Evolutionary conservation across 2,797 vertebrate genomes (phyloP).

Genomic region (Cyprinodon diabolis): DNA sequence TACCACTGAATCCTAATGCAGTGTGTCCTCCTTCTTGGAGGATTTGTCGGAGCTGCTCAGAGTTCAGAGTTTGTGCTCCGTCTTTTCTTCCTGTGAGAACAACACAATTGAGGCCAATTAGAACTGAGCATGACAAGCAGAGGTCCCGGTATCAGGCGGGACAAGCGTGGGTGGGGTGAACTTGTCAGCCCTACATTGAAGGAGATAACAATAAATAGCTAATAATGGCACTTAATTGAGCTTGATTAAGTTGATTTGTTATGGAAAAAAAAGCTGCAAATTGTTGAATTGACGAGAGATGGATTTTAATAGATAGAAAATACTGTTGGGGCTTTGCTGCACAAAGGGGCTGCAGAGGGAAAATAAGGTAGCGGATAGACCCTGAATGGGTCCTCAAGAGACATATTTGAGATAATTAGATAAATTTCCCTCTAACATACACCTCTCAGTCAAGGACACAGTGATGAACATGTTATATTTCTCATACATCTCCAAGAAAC

Average conservation of each 20-base stretch:
- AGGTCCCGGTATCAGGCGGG: conserved; percentile 76
- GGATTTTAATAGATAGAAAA: conserved; percentile 82
- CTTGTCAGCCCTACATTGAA: conserved; percentile 75
- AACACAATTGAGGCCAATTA: conserved; percentile 75
- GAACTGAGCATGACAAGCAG: conserved; percentile 67
- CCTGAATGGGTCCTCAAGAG: conserved; percentile 81
- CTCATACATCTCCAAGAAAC: conserved; percentile 52
- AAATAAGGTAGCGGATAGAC: conserved; percentile 80
- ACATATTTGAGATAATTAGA: conserved; percentile 83
- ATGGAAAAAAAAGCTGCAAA: conserved; percentile 77
- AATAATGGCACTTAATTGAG: conserved; percentile 84
- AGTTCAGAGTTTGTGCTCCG: conserved; percentile 20
- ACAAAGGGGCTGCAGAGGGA: conserved; percentile 78
- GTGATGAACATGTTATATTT: conserved; percentile 68
- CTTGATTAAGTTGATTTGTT: conserved; percentile 85
- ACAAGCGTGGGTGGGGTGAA: conserved; percentile 74
- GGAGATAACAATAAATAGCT: conserved; percentile 84
- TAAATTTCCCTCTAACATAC: conserved; percentile 74
- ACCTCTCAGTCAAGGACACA: conserved; percentile 73
- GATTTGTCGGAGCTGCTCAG: conserved; percentile 30
- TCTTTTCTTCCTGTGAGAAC: conserved; percentile 38
- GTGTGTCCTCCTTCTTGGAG: conserved; percentile 2
- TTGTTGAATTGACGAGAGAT: conserved; percentile 77
- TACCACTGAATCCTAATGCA: conserved; percentile 9
- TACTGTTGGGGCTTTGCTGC: conserved; percentile 77